Conservation (phyloP, 2,797 vertebrate genomes). For the Xyrichtys novacula region DNA sequence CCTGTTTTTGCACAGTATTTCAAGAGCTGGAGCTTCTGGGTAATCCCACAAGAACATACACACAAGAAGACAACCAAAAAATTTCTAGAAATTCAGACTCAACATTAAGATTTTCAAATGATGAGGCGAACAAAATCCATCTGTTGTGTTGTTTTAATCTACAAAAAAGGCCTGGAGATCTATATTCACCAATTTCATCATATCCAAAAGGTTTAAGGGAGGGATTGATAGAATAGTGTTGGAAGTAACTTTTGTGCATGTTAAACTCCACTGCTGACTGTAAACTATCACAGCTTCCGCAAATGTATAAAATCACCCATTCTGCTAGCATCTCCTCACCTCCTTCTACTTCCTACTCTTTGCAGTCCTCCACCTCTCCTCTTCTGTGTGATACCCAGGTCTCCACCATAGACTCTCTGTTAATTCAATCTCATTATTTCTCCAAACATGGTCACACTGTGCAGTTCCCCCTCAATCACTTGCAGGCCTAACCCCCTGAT, state of each 20-base stretch:
- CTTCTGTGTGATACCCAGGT: constrained; percentile 18
- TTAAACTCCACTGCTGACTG: no score
- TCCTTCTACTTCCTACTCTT: constrained; percentile 6
- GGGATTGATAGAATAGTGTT: no score
- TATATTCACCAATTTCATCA: background rate
- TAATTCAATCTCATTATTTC: constrained; percentile 81
- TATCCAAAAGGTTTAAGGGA: no score
- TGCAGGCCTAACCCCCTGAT: constrained; percentile 78
- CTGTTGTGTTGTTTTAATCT: background rate
- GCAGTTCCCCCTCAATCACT: constrained; percentile 68
- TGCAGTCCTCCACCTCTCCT: constrained; percentile 22
- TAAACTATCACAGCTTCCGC: no score
- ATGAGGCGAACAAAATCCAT: background rate
- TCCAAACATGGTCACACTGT: constrained; percentile 66
- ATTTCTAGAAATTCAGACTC: constrained; percentile 22
- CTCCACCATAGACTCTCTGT: constrained; percentile 68
- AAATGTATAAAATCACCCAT: constrained; percentile 1
- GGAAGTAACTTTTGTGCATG: no score
- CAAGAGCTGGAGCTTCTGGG: constrained; percentile 46
- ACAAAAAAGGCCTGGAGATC: background rate
- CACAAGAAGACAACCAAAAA: background rate
- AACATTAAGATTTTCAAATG: constrained; percentile 17
- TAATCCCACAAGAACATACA: constrained; percentile 25
- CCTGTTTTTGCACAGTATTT: constrained; percentile 65
- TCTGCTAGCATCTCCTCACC: constrained; percentile 6